phyloP scores from a whole-genome alignment of 2,113 vertebrate genomes.

The Pangasianodon gigas region DNA sequence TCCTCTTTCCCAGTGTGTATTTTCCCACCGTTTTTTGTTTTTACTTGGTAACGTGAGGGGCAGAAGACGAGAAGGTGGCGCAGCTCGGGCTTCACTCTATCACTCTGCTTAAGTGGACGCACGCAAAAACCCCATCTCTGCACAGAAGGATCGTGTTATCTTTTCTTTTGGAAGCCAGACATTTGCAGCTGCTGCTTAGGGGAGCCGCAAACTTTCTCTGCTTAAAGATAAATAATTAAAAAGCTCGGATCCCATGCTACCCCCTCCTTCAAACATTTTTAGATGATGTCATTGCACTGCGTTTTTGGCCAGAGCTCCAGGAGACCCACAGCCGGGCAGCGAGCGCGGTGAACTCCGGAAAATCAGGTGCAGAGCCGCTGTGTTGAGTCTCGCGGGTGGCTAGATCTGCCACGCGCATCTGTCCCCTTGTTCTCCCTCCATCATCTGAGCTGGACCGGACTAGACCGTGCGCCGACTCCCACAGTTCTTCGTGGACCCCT shows the following conservation, averaged over 20 bases:
- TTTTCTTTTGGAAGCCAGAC: constrained; percentile 41
- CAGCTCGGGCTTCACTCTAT: constrained; percentile 66
- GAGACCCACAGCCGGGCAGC: constrained; percentile 63
- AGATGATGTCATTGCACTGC: constrained; percentile 78
- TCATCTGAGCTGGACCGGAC: constrained; percentile 68
- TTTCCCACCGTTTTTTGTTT: constrained; percentile 52
- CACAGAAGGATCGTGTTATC: constrained; percentile 56
- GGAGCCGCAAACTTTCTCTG: constrained; percentile 72
- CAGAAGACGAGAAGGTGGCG: constrained; percentile 56
- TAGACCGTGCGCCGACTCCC: constrained; percentile 61
- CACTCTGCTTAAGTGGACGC: constrained; percentile 66
- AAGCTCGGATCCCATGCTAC: constrained; percentile 74
- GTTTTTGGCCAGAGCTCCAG: constrained; percentile 71
- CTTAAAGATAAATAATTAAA: constrained; percentile 71
- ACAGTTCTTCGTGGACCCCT: constrained; percentile 65
- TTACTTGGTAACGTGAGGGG: constrained; percentile 65
- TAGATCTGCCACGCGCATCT: constrained; percentile 71
- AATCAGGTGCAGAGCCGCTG: constrained; percentile 77
- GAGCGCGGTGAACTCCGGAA: constrained; percentile 69
- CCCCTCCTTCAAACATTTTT: constrained; percentile 70
- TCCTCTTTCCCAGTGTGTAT: constrained; percentile 13
- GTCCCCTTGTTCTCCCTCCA: constrained; percentile 63
- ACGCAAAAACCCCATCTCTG: constrained; percentile 33
- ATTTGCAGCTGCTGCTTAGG: constrained; percentile 50
- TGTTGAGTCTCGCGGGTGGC: constrained; percentile 61